These are phyloP conservation scores for Polymixis lichenea DNA, from an alignment of 2,888 invertebrate genomes.

Conservation along the genomic window DNA sequence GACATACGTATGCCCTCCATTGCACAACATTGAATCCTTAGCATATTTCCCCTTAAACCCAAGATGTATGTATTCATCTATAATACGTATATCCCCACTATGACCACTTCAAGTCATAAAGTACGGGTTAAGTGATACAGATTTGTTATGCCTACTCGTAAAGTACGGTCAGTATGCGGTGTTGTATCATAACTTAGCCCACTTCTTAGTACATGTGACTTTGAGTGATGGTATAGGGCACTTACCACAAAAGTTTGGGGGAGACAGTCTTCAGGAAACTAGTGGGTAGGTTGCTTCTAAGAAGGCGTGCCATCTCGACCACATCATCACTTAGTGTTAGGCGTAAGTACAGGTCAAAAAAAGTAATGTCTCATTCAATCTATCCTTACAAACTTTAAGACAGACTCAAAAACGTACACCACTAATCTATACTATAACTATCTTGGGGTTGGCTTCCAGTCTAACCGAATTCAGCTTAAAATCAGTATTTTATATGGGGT, in stretches of 20 bases:
- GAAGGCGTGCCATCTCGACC: not conserved
- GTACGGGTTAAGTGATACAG: constrained; percentile 15
- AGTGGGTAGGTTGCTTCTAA: not conserved
- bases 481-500: not conserved
- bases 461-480: not conserved
- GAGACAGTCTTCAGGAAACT: not conserved
- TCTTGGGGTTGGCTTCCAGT: not conserved
- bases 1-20: no score
- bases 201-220: constrained; percentile 10
- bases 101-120: constrained; percentile 26
- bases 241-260: constrained; percentile 7
- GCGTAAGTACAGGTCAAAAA: no score
- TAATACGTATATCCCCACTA: not conserved
- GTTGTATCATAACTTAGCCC: constrained; percentile 7
- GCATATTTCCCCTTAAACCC: not conserved
- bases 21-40: not conserved
- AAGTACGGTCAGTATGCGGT: constrained; percentile 6
- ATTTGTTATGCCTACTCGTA: constrained; percentile 38
- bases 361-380: no score
- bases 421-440: no score
- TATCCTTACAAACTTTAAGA: no score
- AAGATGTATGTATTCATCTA: not conserved
- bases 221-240: not conserved
- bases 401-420: no score
- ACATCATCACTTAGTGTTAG: not conserved